Evolutionary conservation across 2,113 vertebrate species (phyloP).

Genomic region (Camelus dromedarius): DNA sequence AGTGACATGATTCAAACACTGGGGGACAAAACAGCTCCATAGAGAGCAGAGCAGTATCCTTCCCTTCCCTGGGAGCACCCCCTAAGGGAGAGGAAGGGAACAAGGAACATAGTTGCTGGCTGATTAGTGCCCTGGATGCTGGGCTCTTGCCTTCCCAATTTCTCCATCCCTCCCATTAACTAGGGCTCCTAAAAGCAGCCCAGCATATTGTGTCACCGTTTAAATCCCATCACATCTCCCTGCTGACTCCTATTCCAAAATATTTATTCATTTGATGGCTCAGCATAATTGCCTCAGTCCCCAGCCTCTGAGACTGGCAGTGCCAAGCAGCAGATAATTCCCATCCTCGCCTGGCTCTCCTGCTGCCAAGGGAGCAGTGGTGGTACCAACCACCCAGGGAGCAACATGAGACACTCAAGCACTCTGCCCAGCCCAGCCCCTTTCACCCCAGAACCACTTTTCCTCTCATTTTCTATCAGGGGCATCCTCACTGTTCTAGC

Average conservation of each 20-base stretch:
- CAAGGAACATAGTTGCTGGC: slow-evolving; percentile 52
- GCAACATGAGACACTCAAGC: neutral
- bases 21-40: neutral
- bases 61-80: neutral
- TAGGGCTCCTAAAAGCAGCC: slow-evolving; percentile 63
- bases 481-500: neutral
- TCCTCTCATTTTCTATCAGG: neutral
- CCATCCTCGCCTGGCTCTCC: neutral
- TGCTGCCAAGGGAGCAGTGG: accelerated
- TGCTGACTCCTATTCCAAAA: slow-evolving; percentile 72
- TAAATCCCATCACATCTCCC: slow-evolving; percentile 78
- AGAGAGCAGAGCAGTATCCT: neutral
- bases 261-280: slow-evolving; percentile 72
- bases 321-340: neutral
- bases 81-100: neutral
- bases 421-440: neutral
- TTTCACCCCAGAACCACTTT: neutral
- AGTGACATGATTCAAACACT: accelerated
- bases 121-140: slow-evolving; percentile 58
- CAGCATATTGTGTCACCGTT: slow-evolving; percentile 59
- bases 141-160: slow-evolving; percentile 30
- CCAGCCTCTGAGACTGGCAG: neutral
- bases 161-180: slow-evolving; percentile 70
- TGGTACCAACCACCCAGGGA: too few species aligned
- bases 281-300: slow-evolving; percentile 9